Base-by-base conservation (phyloP, 2,113 vertebrate species). In the Toxostoma redivivum region DNA sequence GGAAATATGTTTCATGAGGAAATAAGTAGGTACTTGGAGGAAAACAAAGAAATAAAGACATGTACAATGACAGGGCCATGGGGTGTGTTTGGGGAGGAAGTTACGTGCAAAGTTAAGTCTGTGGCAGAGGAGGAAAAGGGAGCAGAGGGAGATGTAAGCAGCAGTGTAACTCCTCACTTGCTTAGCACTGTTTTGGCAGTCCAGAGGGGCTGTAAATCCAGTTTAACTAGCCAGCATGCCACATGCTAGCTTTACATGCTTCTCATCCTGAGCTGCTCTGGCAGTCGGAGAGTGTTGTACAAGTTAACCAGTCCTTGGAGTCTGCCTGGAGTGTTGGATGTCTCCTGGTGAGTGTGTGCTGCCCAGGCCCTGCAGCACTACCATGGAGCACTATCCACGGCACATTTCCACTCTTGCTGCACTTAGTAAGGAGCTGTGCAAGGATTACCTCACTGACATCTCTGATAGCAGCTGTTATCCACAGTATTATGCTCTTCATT, bases 171-270 rank as follows among this genome's bases (percentile, higher is more conserved):
- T 38, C 71, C 66, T 80, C 2, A 2, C 58, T 79, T 60, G 53
- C 86, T 48, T 76, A 76, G 74, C 40, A 22, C 44, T 33, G 31
- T 76, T 82, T 60, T 70, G 89, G 64, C 64, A 84, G 35, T 15
- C 22, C n/a, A 45, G 60, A 44, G 81, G 22, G 45, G 31, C 58
- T 88, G 72, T 70, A 74, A 91, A 95, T 86, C 83, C 80, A 76
- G 73, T 90, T 81, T 58, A 62, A 54, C 64, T 48, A 44, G 87
- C 64, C 70, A 82, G n/a, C 22, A 4, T 76, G 69, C 47, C 31
- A 31, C 44, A 28, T 42, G 51, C 69, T 42, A 15, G 40, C 40
- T 93, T 70, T 58, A 11, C 51, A 12, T 57, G 30, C 64, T 65
- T 62, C 65, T 47, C 33, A 14, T 47, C 71, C 72, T 4, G 35